Base-by-base conservation (phyloP, 2,113 vertebrate genomes). In the Carettochelys insculpta region DNA sequence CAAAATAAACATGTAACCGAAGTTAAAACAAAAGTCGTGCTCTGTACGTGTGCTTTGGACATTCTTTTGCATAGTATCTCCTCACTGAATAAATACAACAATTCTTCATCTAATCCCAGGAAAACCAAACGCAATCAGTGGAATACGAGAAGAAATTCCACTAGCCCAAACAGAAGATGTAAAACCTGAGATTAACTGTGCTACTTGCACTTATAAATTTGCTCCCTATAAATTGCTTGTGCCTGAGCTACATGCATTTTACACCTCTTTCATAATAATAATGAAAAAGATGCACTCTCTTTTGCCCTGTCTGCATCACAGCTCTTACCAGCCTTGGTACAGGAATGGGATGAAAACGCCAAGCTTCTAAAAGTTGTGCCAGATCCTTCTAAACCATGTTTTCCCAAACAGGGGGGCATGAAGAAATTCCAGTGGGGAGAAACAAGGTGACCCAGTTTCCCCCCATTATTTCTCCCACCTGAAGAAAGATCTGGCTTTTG, bases 1-100 rank as follows among this genome's bases (percentile, higher is more conserved):
- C 11, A 80, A 78, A 61, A 61, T 9, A 89, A 86, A 77, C 27
- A 47, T 25, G 82, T 87, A 8, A 80, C 8, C 17, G 43, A 84
- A 93, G 76, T 38, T 56, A 92, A 97, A 54, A 95, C 82, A 92
- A 78, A 65, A 68, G 86, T 77, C 56, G 47, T 45, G 53, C 85
- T 93, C 93, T 94, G 93, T 29, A 34, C 77, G 53, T 94, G 29
- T 89, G 16, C 10, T 77, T 88, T 80, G 89, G 90, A 96, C 95
- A 76, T 65, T 85, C 68, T 87, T 58, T 34, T 77, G 92, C 53
- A 82, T 53, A 86, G 20, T 41, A 83, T 8, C 92, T 92, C 51
- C 77, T 68, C 56, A 80, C 43, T 56, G 76, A 19, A 50, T 9
- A 75, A 19, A 50, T 8, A 71, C 34, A 73, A 43, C 5, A 73